Evolutionary conservation across 2,888 invertebrate genomes (phyloP).

Genomic region (Pegoplata infirma): DNA sequence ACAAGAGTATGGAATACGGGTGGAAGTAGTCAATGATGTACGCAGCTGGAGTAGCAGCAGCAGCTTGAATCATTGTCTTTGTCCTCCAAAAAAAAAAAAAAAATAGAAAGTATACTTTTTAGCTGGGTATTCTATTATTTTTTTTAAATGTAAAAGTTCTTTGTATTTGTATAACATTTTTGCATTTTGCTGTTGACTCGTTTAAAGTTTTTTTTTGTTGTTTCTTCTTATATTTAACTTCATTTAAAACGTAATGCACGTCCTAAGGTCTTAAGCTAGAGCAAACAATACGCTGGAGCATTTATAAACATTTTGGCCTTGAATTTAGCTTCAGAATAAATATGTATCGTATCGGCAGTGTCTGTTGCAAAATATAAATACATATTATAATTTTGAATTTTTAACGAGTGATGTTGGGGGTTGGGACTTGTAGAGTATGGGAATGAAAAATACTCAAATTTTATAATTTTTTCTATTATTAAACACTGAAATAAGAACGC

Average conservation of each 20-base stretch:
- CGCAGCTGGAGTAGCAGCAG: not conserved
- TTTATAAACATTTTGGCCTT: conserved; percentile 44
- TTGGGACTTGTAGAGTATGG: not conserved
- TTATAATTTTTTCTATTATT: not conserved
- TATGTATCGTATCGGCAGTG: conserved; percentile 1
- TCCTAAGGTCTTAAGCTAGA: conserved; percentile 33
- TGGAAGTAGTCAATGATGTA: no score
- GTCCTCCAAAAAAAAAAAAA: not conserved
- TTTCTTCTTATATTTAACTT: no score
- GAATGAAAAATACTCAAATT: not conserved
- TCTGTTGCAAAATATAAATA: conserved; percentile 12
- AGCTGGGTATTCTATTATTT: not conserved
- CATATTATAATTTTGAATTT: not conserved
- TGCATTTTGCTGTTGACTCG: conserved; percentile 24
- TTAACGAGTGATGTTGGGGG: not conserved
- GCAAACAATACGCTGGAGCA: conserved; percentile 33
- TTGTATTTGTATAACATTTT: conserved; percentile 5
- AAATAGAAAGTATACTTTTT: not conserved
- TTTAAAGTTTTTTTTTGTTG: not conserved
- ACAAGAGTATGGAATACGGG: not conserved
- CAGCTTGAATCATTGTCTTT: not conserved
- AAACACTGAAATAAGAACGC: conserved; percentile 14
- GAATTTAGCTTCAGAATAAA: conserved; percentile 40
- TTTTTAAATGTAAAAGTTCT: no score
- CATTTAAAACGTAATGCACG: conserved; percentile 42